Percentiles rank a stretch among this genome's conserved stretches.
Evolutionary conservation across 2,797 vertebrate species (phyloP).

Genomic region (Crypturellus tataupa): DNA sequence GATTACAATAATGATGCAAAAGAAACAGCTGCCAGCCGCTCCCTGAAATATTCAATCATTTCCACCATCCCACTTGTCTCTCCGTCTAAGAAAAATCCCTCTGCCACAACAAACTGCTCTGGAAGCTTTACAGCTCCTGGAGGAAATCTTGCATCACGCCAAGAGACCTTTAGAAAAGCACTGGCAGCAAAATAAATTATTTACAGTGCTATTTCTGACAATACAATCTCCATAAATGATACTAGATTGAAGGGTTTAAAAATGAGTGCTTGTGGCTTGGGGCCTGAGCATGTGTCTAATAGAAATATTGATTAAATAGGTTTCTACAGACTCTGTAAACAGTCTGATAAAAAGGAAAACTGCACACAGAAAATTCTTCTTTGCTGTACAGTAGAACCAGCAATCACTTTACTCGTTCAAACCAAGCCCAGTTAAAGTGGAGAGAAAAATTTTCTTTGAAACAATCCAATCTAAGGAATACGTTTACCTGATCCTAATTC

Average conservation of each 20-base stretch:
- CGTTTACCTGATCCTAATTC: slow-evolving; percentile 40
- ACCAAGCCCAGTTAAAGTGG: background rate
- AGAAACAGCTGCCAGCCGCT: slow-evolving; percentile 23
- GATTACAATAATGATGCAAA: background rate
- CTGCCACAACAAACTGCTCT: slow-evolving; percentile 40
- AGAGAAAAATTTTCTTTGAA: slow-evolving; percentile 33
- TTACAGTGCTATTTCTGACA: slow-evolving; percentile 72
- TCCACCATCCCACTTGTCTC: slow-evolving; percentile 24
- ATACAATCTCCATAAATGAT: slow-evolving; percentile 73
- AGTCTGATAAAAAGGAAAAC: slow-evolving; percentile 41
- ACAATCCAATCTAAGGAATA: background rate
- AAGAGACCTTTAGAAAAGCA: slow-evolving; percentile 69
- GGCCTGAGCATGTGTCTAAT: slow-evolving; percentile 37
- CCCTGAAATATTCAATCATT: slow-evolving; percentile 35
- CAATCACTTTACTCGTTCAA: background rate
- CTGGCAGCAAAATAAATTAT: slow-evolving; percentile 73
- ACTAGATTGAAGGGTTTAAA: slow-evolving; percentile 71
- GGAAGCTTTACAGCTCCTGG: slow-evolving; percentile 65
- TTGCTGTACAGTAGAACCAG: slow-evolving; percentile 1
- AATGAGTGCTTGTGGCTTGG: slow-evolving; percentile 50
- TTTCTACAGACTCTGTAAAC: slow-evolving; percentile 55
- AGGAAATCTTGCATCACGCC: slow-evolving; percentile 59
- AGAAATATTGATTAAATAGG: slow-evolving; percentile 66
- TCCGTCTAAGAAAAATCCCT: background rate
- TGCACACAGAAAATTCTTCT: background rate